phyloP scores from a whole-genome alignment of 2,113 vertebrate genomes.

The Nothocercus julius region DNA sequence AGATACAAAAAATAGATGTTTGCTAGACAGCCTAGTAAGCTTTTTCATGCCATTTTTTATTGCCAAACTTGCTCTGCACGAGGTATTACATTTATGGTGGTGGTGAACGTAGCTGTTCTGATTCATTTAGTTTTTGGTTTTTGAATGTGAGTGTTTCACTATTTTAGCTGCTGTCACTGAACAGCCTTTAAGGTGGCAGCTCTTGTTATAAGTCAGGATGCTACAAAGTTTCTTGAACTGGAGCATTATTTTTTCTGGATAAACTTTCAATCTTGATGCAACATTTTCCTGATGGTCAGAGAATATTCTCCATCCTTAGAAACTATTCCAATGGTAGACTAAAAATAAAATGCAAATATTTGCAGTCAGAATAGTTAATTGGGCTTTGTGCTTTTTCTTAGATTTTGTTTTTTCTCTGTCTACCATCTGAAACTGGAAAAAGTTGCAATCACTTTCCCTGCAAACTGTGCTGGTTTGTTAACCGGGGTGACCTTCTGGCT shows the following conservation, averaged over 20 bases:
- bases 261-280: background rate
- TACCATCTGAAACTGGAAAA: background rate
- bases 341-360: constrained; percentile 11
- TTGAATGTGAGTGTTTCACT: background rate
- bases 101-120: background rate
- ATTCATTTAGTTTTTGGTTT: background rate
- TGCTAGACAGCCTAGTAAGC: background rate
- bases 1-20: background rate
- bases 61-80: background rate
- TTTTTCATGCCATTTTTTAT: background rate
- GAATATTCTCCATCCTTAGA: background rate
- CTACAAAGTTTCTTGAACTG: background rate
- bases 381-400: background rate
- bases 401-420: background rate
- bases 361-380: background rate
- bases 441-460: background rate
- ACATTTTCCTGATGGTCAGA: background rate
- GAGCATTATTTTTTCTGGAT: background rate
- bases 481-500: background rate
- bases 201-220: background rate
- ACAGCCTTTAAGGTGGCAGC: fast-evolving
- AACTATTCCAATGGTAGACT: background rate
- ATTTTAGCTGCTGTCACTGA: background rate
- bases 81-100: background rate
- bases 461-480: background rate